A percentile compares a stretch with the other conserved stretches of the same genome.
phyloP scores from a whole-genome alignment of 2,888 invertebrate genomes.

The Magallana nippona region DNA sequence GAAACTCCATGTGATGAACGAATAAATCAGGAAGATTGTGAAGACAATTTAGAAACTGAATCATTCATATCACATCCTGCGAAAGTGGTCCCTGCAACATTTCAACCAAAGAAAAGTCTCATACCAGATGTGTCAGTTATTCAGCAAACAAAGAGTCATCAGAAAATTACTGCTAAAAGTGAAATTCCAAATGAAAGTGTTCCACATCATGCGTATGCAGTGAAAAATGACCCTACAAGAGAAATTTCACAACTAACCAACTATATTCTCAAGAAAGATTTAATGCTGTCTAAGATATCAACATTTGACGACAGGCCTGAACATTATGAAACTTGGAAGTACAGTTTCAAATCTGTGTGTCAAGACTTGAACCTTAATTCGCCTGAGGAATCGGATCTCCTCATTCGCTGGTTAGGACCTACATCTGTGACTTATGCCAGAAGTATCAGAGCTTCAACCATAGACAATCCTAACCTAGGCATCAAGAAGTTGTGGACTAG shows the following conservation, averaged over 20 bases:
- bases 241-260: not conserved
- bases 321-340: not conserved
- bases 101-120: not conserved
- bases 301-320: not conserved
- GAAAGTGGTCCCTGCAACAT: not conserved
- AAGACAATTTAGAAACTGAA: not conserved
- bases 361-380: not conserved
- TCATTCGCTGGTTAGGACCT: not conserved
- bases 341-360: not conserved
- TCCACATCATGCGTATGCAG: not conserved
- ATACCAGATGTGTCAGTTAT: not conserved
- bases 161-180: not conserved
- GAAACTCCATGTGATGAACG: not conserved
- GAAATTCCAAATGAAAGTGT: not conserved
- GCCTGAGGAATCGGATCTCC: not conserved
- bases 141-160: not conserved
- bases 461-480: not conserved
- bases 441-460: not conserved
- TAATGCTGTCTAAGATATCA: not conserved
- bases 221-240: not conserved
- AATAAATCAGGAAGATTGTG: not conserved
- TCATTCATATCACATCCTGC: not conserved
- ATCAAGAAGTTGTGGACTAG: not conserved
- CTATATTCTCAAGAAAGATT: not conserved
- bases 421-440: not conserved